These are phyloP conservation scores for Crax fasciolata DNA, from an alignment of 2,797 vertebrate genomes.

Conservation along the genomic window DNA sequence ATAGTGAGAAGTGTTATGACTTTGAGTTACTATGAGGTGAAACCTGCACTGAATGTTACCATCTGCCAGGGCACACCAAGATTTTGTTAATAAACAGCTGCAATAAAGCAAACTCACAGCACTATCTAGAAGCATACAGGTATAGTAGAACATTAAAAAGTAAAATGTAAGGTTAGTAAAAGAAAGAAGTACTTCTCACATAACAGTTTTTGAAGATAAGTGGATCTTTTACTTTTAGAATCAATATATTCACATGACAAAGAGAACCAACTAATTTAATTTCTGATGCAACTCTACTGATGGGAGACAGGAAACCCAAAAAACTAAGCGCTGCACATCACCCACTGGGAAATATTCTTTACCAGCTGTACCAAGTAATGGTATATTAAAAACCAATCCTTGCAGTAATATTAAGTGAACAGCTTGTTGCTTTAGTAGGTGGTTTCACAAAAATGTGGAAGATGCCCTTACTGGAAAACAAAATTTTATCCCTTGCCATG, in stretches of 20 bases:
- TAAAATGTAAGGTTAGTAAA: not conserved
- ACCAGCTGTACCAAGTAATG: not conserved
- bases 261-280: not conserved
- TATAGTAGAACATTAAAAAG: not conserved
- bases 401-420: not conserved
- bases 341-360: not conserved
- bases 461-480: not conserved
- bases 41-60: not conserved
- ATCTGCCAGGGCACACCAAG: conserved; percentile 11
- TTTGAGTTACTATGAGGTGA: not conserved
- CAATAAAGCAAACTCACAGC: conserved; percentile 6
- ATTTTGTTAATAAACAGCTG: not conserved
- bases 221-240: not conserved
- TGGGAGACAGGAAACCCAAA: not conserved
- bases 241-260: not conserved
- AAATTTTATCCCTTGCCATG: not conserved
- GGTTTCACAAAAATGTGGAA: not conserved
- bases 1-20: not conserved
- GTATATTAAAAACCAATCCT: not conserved
- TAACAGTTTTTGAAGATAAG: not conserved
- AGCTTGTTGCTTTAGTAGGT: not conserved
- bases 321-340: not conserved
- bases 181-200: not conserved
- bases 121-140: not conserved
- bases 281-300: not conserved